These are phyloP conservation scores for Drosophila sechellia DNA, from an alignment of 1,140 invertebrate genomes.

Conservation along the genomic window DNA sequence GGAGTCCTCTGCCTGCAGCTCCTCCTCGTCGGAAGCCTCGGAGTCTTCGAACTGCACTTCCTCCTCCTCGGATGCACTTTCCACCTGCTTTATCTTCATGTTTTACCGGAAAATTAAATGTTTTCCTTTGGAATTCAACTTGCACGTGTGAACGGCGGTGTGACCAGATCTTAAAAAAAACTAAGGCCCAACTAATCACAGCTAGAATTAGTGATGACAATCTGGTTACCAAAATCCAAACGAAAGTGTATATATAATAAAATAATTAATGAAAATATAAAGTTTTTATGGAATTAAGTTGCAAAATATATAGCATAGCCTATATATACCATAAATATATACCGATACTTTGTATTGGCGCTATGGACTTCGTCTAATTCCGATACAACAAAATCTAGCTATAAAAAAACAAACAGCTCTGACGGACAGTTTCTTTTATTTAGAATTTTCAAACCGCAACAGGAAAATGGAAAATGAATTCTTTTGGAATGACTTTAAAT, in stretches of 20 bases:
- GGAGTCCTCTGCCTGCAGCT: slow-evolving; percentile 7
- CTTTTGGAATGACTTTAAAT: slow-evolving; percentile 80
- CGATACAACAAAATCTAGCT: not conserved
- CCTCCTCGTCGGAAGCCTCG: slow-evolving; percentile 21
- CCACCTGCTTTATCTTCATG: slow-evolving; percentile 56
- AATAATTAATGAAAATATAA: not conserved
- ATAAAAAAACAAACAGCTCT: not conserved
- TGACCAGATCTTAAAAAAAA: not conserved
- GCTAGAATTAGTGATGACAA: not conserved
- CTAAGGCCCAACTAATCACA: not conserved
- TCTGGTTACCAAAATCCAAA: not conserved
- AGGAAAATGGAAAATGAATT: slow-evolving; percentile 12
- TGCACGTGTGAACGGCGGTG: slow-evolving; percentile 28
- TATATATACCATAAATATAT: too few relatives aligned
- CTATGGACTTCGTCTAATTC: too few relatives aligned
- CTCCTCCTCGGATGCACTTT: slow-evolving; percentile 35
- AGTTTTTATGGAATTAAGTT: not conserved
- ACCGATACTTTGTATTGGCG: too few relatives aligned
- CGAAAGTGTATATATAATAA: not conserved
- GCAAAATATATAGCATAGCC: too few relatives aligned
- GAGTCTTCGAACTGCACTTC: slow-evolving; percentile 21
- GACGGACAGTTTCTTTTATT: slow-evolving; percentile 1
- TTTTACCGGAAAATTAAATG: slow-evolving; percentile 7
- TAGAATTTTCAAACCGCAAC: slow-evolving; percentile 10
- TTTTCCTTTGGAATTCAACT: slow-evolving; percentile 8